Conservation (phyloP, 2,797 vertebrate species). For the Microtus californicus region DNA sequence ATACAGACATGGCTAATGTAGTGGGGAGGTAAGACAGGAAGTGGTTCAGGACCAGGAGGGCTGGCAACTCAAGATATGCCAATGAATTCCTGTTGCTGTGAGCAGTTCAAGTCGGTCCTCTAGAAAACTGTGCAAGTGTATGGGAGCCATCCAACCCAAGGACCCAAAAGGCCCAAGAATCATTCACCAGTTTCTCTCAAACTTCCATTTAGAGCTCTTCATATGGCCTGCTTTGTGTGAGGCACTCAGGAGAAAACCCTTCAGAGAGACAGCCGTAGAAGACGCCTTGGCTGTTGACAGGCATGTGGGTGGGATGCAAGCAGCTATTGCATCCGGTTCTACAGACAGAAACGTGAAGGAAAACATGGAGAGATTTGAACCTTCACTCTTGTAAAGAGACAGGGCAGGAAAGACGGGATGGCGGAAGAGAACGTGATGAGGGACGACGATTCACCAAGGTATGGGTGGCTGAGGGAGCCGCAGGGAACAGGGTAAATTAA, state of each 20-base stretch:
- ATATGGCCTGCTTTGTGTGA: background rate
- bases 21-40: background rate
- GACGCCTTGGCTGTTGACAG: background rate
- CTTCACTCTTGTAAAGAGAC: background rate
- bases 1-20: background rate
- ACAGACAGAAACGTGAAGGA: background rate
- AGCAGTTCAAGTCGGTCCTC: background rate
- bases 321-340: background rate
- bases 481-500: background rate
- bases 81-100: fast-evolving
- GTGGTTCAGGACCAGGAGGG: background rate
- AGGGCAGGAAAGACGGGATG: background rate
- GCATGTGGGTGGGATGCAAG: fast-evolving
- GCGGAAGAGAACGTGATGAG: background rate
- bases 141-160: background rate
- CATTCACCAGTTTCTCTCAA: background rate
- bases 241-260: background rate
- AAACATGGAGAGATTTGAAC: background rate
- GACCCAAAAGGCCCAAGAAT: background rate
- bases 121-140: background rate
- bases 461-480: background rate
- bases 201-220: background rate
- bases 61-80: fast-evolving
- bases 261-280: background rate
- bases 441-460: fast-evolving